These are phyloP conservation scores for Hirtodrosophila histrioides DNA, from an alignment of 2,888 invertebrate species.

Conservation along the genomic window DNA sequence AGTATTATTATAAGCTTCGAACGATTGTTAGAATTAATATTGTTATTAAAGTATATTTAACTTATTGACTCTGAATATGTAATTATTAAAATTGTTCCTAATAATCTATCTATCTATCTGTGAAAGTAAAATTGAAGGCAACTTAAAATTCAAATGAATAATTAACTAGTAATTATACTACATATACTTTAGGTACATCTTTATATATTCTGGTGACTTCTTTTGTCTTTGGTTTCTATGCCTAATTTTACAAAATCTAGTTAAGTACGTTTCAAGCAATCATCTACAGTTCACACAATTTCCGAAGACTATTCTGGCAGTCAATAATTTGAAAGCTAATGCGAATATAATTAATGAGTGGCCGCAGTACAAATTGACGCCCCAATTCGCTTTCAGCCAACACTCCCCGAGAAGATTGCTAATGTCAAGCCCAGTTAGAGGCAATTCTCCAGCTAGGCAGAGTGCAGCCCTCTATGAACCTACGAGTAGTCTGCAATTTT, in stretches of 20 bases:
- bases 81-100: too few species aligned
- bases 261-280: neutral
- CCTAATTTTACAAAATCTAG: neutral
- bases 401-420: conserved; percentile 50
- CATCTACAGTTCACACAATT: conserved; percentile 22
- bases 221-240: neutral
- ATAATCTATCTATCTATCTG: neutral
- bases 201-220: too few species aligned
- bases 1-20: too few species aligned
- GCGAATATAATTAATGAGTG: conserved; percentile 65
- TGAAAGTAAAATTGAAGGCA: neutral
- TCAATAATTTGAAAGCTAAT: conserved; percentile 47
- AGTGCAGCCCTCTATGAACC: conserved; percentile 43
- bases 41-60: too few species aligned
- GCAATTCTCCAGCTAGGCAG: conserved; percentile 30
- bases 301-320: neutral
- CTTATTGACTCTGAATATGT: too few species aligned
- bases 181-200: too few species aligned
- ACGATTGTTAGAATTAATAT: too few species aligned
- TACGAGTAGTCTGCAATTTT: conserved; percentile 47
- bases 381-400: conserved; percentile 45
- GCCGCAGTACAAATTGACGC: conserved; percentile 55
- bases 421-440: conserved; percentile 53
- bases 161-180: too few species aligned
- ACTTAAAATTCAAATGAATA: too few species aligned